A percentile compares a stretch with the other conserved stretches of the same genome.
Evolutionary conservation across 2,888 invertebrate species (phyloP).

Genomic region (Dicyrtoma fusca): DNA sequence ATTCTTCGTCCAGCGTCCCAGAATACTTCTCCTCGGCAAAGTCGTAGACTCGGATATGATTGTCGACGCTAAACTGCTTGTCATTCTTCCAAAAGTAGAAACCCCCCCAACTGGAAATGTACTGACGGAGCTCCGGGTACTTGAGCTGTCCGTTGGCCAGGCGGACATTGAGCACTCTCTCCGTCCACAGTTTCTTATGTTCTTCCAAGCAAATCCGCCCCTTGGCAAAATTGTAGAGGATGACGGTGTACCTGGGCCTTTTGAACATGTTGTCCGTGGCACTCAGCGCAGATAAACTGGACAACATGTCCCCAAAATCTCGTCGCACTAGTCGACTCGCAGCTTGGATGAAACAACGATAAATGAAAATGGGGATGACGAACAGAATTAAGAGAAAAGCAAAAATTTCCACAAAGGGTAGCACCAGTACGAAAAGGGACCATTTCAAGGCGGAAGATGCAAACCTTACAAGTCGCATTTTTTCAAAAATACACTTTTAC

Average conservation of each 20-base stretch:
- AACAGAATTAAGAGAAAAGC: not conserved
- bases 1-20: not conserved
- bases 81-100: conserved; percentile 1
- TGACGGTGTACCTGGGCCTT: not conserved
- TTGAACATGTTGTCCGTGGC: not conserved
- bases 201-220: not conserved
- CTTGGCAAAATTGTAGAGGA: not conserved
- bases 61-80: not conserved
- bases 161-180: not conserved
- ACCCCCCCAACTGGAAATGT: not conserved
- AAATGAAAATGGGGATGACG: conserved; percentile 4
- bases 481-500: too few species aligned
- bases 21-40: not conserved
- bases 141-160: not conserved
- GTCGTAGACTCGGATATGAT: conserved; percentile 8
- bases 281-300: not conserved
- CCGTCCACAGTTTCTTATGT: conserved; percentile 11
- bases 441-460: not conserved
- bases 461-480: conserved; percentile 4
- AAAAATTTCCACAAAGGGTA: not conserved
- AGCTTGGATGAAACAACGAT: not conserved
- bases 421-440: not conserved
- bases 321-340: not conserved
- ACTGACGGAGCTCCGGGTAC: conserved; percentile 7
- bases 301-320: conserved; percentile 1